Percentiles rank a stretch among this genome's conserved stretches.
Conservation (phyloP, 2,797 vertebrate genomes). For the Cyclopterus lumpus region DNA sequence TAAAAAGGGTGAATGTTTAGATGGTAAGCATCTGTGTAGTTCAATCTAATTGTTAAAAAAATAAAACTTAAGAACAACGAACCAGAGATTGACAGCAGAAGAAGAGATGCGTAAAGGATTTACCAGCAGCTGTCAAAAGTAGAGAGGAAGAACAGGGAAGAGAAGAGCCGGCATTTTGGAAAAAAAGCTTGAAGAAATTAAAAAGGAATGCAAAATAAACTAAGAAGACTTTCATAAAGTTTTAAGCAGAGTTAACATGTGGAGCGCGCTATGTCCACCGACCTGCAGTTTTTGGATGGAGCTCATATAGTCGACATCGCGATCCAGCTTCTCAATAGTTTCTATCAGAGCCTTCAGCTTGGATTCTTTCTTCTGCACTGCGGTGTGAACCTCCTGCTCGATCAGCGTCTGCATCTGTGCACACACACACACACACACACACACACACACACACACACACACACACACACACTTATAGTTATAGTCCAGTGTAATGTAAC, state of each 20-base stretch:
- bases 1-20: not conserved
- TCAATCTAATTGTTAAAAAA: not conserved
- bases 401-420: conserved; percentile 65
- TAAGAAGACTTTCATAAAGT: too few species aligned
- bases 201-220: not conserved
- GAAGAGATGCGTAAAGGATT: not conserved
- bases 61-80: not conserved
- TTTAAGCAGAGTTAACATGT: too few species aligned
- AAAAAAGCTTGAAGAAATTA: not conserved
- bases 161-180: not conserved
- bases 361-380: conserved; percentile 26
- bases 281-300: conserved; percentile 74
- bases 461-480: not conserved
- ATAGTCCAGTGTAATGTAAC: not conserved
- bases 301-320: conserved; percentile 42
- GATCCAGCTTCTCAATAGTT: conserved; percentile 47
- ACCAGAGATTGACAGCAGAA: not conserved
- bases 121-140: not conserved
- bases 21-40: not conserved
- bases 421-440: not conserved
- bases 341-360: conserved; percentile 43
- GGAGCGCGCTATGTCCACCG: not conserved
- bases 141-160: not conserved
- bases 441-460: not conserved
- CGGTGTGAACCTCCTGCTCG: conserved; percentile 57